phyloP scores from a whole-genome alignment of 2,888 invertebrate genomes.

The Trichopria drosophilae region DNA sequence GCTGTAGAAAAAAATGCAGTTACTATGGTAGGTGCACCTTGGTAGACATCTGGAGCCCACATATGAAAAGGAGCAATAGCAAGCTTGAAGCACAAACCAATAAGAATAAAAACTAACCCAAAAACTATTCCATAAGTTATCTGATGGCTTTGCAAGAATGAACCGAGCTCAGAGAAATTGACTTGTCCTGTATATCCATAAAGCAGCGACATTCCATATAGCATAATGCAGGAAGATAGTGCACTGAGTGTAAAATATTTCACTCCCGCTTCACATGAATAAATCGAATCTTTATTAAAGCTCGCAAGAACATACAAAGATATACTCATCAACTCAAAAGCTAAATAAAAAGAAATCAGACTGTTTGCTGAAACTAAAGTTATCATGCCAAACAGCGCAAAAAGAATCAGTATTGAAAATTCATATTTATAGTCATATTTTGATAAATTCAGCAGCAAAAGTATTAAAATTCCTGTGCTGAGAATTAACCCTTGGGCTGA shows the following conservation, averaged over 20 bases:
- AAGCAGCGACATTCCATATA: slow-evolving; percentile 15
- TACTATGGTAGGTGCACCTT: slow-evolving; percentile 17
- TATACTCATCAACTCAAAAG: slow-evolving; percentile 15
- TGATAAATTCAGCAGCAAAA: slow-evolving; percentile 18
- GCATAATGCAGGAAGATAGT: slow-evolving; percentile 15
- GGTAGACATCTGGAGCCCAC: slow-evolving; percentile 18
- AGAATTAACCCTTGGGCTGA: slow-evolving; percentile 18
- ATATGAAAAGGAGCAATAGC: slow-evolving; percentile 17
- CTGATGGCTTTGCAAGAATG: slow-evolving; percentile 16
- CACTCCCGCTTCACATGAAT: slow-evolving; percentile 15
- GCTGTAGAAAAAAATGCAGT: slow-evolving; percentile 17
- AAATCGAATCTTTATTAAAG: slow-evolving; percentile 9
- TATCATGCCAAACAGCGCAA: no score
- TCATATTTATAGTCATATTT: slow-evolving; percentile 17
- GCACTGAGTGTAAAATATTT: slow-evolving; percentile 19
- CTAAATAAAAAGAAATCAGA: slow-evolving; percentile 14
- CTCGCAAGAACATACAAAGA: slow-evolving; percentile 17
- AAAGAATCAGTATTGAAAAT: no score
- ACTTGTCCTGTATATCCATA: slow-evolving; percentile 13
- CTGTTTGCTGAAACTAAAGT: slow-evolving; percentile 10
- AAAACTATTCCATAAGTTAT: slow-evolving; percentile 15
- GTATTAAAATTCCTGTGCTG: slow-evolving; percentile 18
- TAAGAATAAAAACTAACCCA: slow-evolving; percentile 15
- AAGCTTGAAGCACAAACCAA: slow-evolving; percentile 16
- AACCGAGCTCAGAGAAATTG: slow-evolving; percentile 16